Evolutionary conservation across 2,113 vertebrate genomes (phyloP), one percentile per base, ranked within the genome.

Genomic region (Dromas ardeola): DNA sequence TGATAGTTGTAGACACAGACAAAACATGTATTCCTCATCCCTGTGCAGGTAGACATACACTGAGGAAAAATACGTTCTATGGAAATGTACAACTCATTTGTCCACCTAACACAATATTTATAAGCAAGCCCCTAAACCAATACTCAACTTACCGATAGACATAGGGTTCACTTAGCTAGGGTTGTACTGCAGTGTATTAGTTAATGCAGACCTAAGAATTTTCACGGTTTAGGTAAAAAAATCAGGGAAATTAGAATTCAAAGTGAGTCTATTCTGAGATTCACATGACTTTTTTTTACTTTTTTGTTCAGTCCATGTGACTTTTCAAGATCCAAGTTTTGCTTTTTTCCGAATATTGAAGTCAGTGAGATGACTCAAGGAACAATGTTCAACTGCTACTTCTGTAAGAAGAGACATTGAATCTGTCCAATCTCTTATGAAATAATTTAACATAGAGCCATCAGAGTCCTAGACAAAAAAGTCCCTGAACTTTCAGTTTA

Each of bases 41-140:
- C 13, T 27, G 5, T 76, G 9, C 5, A 36, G 52, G 2, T 3
- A 70, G 17, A 38, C 4, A 11, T 23, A 50, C 1, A 2, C 5
- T 52, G 36, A 63, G 66, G 21, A 86, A 76, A 88, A 79, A 45
- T 26, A 56, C 4, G 6, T 43, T 79, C 29, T 83, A 32, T 10
- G 1, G 15, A 80, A 22, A 72, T 32, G 9, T 34, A 15, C 6
- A 29, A 18, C 10, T 45, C 6, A 40, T 61, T 81, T 69, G 7
- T 65, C 14, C 8, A 43, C 30, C 6, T 45, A 61, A 38, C 34
- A 30, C 2, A 23, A 10, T 30, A 34, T 30, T 67, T 83, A 30
- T 38, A 86, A 69, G 30, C 7, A 70, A 73, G 4, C 2, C 38
- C n/a, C 19, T 55, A 34, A 79, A 69, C 6, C 16, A 47, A 18